A percentile compares a stretch with the other conserved stretches of the same genome.
Evolutionary conservation across 1,140 invertebrate genomes (phyloP).

Genomic region (Diorhabda carinulata): DNA sequence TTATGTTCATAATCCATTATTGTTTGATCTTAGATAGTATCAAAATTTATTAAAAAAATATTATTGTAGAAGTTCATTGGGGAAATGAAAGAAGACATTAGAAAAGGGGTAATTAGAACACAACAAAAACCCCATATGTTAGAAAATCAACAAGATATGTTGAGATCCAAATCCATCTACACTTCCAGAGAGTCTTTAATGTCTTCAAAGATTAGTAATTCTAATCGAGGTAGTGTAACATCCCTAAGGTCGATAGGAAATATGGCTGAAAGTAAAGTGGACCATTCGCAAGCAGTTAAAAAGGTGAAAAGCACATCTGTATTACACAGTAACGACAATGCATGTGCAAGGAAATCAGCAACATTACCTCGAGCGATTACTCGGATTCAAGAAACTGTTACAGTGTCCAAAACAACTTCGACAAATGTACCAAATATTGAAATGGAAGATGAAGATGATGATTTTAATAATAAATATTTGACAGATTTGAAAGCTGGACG

Average conservation of each 20-base stretch:
- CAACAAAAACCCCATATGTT: conserved; percentile 33
- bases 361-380: conserved; percentile 23
- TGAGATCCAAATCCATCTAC: conserved; percentile 19
- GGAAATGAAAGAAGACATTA: conserved; percentile 29
- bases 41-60: neutral
- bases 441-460: conserved; percentile 79
- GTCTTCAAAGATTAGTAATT: conserved; percentile 10
- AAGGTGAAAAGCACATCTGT: conserved; percentile 16
- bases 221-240: conserved; percentile 7
- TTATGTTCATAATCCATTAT: too few relatives aligned
- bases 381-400: conserved; percentile 27
- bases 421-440: conserved; percentile 54
- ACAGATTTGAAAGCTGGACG: conserved; percentile 58
- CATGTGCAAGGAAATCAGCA: conserved; percentile 11
- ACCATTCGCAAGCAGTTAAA: conserved; percentile 5
- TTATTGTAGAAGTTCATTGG: conserved; percentile 23
- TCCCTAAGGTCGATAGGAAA: neutral
- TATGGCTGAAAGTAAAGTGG: conserved; percentile 1
- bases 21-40: too few relatives aligned
- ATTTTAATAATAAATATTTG: conserved; percentile 73
- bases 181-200: conserved; percentile 21
- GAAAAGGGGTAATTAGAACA: conserved; percentile 28
- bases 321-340: neutral
- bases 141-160: conserved; percentile 27
- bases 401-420: conserved; percentile 30